Evolutionary conservation across 2,113 vertebrate species (phyloP), one percentile per base, ranked within the genome.

Genomic region (Tamias sibiricus): DNA sequence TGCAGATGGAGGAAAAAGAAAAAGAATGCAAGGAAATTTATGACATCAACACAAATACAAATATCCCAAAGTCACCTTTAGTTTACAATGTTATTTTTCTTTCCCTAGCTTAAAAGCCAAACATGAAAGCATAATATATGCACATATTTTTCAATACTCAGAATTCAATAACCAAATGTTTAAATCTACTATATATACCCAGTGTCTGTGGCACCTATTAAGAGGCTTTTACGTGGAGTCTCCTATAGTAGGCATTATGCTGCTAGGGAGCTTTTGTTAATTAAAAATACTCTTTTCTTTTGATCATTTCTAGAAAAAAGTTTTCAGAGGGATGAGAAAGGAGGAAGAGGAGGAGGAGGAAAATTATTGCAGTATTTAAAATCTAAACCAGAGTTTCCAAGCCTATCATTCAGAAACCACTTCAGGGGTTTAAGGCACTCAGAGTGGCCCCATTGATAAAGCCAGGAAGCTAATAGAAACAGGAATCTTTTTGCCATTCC

Each of bases 1-100:
- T 99, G 98, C 87, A 79, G 76, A 97, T 6, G 40, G 77, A 94
- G 87, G 84, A 28, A 68, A 69, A 77, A 66, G 92, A 64, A 9
- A 54, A 89, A 97, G 35, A 96, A 66, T 71, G 68, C 14, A 95
- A 9, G 95, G 71, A 72, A 79, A 83, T n/a, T 84, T 17, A 1
- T 16, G 83, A 89, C 35, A 91, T 72, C 64, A 95, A 54, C 42
- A 97, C 74, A 85, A 57, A 84, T 19, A 74, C 0, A 37, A 85
- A 14, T 8, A 90, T 49, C 81, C 54, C 14, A 84, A 91, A 92
- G 64, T 12, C 44, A 72, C 80, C 10, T 68, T 94, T 59, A 54
- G 26, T 44, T 75, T 86, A 52, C 49, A 83, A 57, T 85, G 19
- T 76, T 57, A 76, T 52, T 66, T 74, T 88, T 87, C 49, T 93